Evolutionary conservation across 2,888 invertebrate genomes (phyloP), one percentile per base, ranked within the genome.

Genomic region (Embidobia sp.): DNA sequence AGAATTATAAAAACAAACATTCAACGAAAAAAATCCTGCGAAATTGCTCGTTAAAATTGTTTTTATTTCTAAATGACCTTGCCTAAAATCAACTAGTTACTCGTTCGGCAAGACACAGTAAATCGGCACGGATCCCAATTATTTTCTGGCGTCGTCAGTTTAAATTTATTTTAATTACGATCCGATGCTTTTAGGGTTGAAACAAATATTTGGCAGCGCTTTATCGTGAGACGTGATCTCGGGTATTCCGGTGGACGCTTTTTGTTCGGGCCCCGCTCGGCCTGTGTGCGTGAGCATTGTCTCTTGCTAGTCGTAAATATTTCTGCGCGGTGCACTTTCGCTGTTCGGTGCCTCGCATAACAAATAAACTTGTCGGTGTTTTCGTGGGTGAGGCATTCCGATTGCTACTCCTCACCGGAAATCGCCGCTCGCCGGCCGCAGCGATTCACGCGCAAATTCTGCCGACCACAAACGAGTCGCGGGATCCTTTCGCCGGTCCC

Each of bases 221-320:
- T 77, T 61, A 66, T 70, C 66, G 44, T 51, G 53, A 48, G 35
- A 57, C 26, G 61, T 63, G 40, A 77, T 57, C 57, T 61, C 19
- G 53, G 46, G 59, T 70, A 61, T 55, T 69, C 44, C 44, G 40
- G 63, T 44, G 48, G 44, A 31, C 26, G 31, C 49, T 66, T 72
- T 77, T 67, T 61, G 55, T 57, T 42, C n/a, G 11, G 51, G 46
- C 11, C 31, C 29, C 46, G 22, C 55, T 46, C 35, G 35, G 19
- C 29, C 27, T 59, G 73, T 73, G 77, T 70, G 69, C 49, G 74
- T 67, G 55, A 42, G 85, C 86, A 86, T 86, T 86, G 86, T 86
- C 83, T 84, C 81, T 74, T 69, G 78, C 77, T 75, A 82, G 83
- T 82, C 86, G 83, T 86, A 86, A 86, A 86, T 86, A 85, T 82